Conservation (phyloP, 2,888 invertebrate genomes). For the Megamerina dolium region DNA sequence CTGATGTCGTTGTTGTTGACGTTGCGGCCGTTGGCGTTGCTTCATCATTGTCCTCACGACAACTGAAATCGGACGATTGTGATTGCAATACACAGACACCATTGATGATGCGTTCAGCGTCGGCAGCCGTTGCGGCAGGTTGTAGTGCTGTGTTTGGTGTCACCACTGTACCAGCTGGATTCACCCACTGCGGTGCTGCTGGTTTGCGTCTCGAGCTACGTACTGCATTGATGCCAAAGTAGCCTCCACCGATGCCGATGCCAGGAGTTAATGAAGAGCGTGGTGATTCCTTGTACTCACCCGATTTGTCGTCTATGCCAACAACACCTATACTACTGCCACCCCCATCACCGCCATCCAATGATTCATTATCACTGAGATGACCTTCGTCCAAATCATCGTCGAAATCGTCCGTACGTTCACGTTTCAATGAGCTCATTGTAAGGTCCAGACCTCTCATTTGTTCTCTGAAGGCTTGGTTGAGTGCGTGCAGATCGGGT, state of each 20-base stretch:
- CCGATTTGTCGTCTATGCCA: constrained; percentile 28
- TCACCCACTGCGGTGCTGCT: constrained; percentile 95
- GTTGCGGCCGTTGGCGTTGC: constrained; percentile 69
- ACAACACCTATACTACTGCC: constrained; percentile 47
- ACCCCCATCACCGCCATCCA: constrained; percentile 29
- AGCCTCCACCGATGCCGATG: constrained; percentile 22
- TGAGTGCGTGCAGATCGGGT: constrained; percentile 53
- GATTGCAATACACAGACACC: constrained; percentile 87
- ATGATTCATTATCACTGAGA: constrained; percentile 41
- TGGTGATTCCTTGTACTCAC: constrained; percentile 25
- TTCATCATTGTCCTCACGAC: constrained; percentile 59
- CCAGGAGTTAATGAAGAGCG: constrained; percentile 23
- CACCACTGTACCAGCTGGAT: constrained; percentile 61
- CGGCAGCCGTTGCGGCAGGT: constrained; percentile 32
- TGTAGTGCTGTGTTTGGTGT: constrained; percentile 21
- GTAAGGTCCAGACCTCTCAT: constrained; percentile 83
- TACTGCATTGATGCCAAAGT: constrained; percentile 20
- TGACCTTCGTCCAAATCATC: constrained; percentile 64
- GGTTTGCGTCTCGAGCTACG: constrained; percentile 79
- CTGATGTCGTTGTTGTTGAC: constrained; percentile 1
- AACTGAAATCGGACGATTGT: constrained; percentile 64
- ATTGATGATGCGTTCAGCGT: constrained; percentile 74
- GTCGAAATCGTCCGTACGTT: constrained; percentile 53
- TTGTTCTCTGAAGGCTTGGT: constrained; percentile 67
- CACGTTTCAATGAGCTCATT: constrained; percentile 72